Base-by-base conservation (phyloP, 2,888 invertebrate genomes). In the Protodeltote pygarga region DNA sequence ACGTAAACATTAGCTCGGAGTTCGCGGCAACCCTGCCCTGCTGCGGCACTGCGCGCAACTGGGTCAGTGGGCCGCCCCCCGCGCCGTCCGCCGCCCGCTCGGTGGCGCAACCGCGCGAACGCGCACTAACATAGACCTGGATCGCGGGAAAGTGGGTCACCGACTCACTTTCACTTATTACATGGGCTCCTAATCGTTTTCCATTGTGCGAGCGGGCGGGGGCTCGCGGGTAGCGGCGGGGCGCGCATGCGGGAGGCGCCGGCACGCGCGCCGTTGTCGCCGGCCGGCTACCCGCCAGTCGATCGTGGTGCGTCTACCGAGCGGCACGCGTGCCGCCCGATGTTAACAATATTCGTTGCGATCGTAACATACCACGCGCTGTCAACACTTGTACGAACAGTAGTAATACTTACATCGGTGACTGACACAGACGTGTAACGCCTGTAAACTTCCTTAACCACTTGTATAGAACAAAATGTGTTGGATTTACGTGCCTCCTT, bases 61-160 rank as follows among this genome's bases (percentile, higher is more conserved):
- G 94, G 96, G 96, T 96, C 95, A 96, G 95, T 96, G 93, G 96
- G 96, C 94, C 95, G 94, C 94, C 93, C 89, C 89, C 87, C 87
- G 82, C 83, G 68, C 83, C 81, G 67, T 73, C 79, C 93, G 93
- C 93, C 93, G 89, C 85, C 87, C 87, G 87, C 81, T 81, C 83
- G 82, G 87, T 88, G 87, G 92, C 93, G 87, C 87, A 88, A 87
- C 85, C 83, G 86, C 89, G 89, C 88, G 88, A 90, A 87, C 91
- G 89, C 89, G 90, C 90, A 91, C 94, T 95, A 95, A 96, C 96
- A 96, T 96, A 96, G 96, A 96, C 96, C 96, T 96, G 96, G 95
- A 96, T 96, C 95, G 94, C 93, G 93, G 94, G 95, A 96, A 97
- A 96, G 96, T 96, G 95, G 96, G 96, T 96, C 96, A 96, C 94